Base-by-base conservation (phyloP, 2,113 vertebrate species). In the Myotis lucifugus region DNA sequence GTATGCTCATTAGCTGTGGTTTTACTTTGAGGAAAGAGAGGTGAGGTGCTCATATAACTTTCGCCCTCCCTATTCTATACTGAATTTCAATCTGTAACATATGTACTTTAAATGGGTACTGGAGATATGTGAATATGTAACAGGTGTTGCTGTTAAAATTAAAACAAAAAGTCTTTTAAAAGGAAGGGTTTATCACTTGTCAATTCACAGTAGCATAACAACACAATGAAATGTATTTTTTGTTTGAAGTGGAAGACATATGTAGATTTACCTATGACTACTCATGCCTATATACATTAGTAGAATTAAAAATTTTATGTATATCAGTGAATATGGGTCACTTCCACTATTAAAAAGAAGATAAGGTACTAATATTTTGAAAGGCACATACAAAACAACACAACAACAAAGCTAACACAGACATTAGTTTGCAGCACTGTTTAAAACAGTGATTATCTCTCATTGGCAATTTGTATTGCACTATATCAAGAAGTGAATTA, bases 131-230 rank as follows among this genome's bases (percentile, higher is more conserved):
- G 66, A 97, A 70, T 73, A 92, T 61, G 76, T 61, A 95, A 70
- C 91, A 96, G 86, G 83, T 96, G 93, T 94, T 96, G 32, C 5
- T 93, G 34, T 88, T 93, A 96, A 97, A 96, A 97, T 97, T 96
- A 96, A 95, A 95, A 85, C 6, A 84, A 86, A 52, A 90, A 69
- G 56, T 77, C 23, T 59, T 79, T 29, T 54, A 61, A 76, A 91
- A 56, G 34, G n/a, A 84, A 74, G 48, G 32, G 10, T 10, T 92
- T 95, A 93, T 74, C 61, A 72, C 11, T 94, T 94, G 18, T 94
- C 42, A 95, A 64, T 64, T 88, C 8, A 79, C 6, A 83, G 94
- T 94, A 78, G 77, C 59, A 95, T 82, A 96, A 94, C 72, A 92
- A 37, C 29, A 95, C 48, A 95, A 91, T 76, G 46, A 77, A 70